These are phyloP conservation scores for Halictus ligatus DNA, from an alignment of 2,888 invertebrate genomes.

Conservation along the genomic window DNA sequence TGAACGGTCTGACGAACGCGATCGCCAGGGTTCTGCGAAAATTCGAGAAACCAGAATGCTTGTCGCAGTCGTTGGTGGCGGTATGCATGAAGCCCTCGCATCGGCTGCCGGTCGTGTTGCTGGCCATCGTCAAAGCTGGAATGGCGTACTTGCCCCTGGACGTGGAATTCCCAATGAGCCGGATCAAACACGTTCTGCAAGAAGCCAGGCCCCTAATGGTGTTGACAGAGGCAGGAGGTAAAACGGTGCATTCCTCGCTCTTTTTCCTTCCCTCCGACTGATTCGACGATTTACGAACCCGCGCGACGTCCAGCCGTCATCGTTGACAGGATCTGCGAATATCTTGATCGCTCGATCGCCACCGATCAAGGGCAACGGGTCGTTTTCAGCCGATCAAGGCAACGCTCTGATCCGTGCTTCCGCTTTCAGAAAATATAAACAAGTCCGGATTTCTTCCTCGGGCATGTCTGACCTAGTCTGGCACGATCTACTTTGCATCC, in stretches of 20 bases:
- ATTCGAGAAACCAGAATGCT: slow-evolving; percentile 82
- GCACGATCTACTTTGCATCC: background rate
- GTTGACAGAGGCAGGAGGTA: slow-evolving; percentile 88
- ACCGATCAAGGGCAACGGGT: background rate
- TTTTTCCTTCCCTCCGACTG: too few relatives aligned
- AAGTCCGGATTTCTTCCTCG: background rate
- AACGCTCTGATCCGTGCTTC: background rate
- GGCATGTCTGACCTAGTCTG: background rate
- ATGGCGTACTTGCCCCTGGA: slow-evolving; percentile 94
- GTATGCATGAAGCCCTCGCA: slow-evolving; percentile 93
- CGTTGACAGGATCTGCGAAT: background rate
- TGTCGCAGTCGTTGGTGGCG: slow-evolving; percentile 90
- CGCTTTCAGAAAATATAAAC: background rate
- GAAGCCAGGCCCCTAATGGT: slow-evolving; percentile 90
- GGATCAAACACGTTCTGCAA: slow-evolving; percentile 91
- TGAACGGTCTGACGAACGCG: slow-evolving; percentile 86
- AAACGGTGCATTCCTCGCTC: slow-evolving; percentile 29
- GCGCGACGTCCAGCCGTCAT: background rate
- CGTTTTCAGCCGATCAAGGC: background rate
- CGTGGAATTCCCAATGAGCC: slow-evolving; percentile 88
- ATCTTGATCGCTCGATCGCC: background rate
- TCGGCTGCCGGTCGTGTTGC: slow-evolving; percentile 87
- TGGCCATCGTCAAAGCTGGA: slow-evolving; percentile 93
- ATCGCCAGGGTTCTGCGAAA: slow-evolving; percentile 86
- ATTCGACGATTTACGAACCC: background rate